Evolutionary conservation across 2,797 vertebrate species (phyloP).

Genomic region (Sarcoramphus papa): DNA sequence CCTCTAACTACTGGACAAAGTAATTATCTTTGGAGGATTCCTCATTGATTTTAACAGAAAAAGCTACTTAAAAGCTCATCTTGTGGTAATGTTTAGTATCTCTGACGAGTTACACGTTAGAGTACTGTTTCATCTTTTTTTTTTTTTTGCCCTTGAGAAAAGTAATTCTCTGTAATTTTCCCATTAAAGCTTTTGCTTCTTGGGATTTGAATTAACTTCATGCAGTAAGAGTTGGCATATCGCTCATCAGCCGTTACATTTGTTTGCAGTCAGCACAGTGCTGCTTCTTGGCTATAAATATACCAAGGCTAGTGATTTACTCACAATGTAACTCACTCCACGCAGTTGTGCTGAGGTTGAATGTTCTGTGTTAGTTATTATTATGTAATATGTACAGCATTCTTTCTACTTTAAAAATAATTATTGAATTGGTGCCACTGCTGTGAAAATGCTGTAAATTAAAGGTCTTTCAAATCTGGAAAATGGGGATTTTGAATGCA

Average conservation of each 20-base stretch:
- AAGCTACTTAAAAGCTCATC: neutral
- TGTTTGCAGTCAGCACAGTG: neutral
- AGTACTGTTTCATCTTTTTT: neutral
- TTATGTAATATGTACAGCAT: neutral
- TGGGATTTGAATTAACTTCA: neutral
- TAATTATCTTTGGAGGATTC: neutral
- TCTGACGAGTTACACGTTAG: neutral
- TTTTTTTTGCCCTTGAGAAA: neutral
- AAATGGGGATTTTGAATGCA: neutral
- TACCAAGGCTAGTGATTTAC: neutral
- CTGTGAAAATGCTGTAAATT: neutral
- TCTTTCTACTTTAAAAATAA: neutral
- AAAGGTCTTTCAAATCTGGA: neutral
- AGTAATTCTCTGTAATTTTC: neutral
- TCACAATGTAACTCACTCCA: neutral
- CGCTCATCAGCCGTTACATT: rapidly evolving
- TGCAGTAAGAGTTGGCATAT: neutral
- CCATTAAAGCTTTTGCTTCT: neutral
- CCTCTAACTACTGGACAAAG: neutral
- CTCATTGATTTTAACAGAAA: neutral
- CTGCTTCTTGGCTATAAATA: neutral
- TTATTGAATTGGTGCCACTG: neutral
- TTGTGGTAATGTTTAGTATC: neutral
- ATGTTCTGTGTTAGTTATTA: neutral
- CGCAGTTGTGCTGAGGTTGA: neutral